phyloP scores from a whole-genome alignment of 2,113 vertebrate species.

The Tachycineta bicolor region DNA sequence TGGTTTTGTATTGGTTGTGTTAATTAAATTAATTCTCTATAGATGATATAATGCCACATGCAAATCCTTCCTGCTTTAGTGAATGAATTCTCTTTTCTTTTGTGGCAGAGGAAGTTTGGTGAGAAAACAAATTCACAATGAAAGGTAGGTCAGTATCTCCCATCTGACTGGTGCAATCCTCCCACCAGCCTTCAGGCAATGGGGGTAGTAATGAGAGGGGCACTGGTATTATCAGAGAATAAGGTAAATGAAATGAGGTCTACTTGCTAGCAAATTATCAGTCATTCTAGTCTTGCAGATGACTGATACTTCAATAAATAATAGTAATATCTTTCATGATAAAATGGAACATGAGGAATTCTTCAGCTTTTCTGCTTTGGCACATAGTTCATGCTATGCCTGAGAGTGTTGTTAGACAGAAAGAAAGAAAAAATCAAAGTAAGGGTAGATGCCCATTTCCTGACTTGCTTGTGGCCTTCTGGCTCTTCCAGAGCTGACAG shows the following conservation, averaged over 20 bases:
- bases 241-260: not conserved
- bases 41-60: not conserved
- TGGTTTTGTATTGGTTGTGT: not conserved
- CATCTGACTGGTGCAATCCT: not conserved
- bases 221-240: not conserved
- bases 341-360: not conserved
- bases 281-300: not conserved
- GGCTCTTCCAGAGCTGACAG: not conserved
- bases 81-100: constrained; percentile 16
- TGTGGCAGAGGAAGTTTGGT: not conserved
- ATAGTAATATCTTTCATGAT: not conserved
- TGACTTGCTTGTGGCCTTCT: not conserved
- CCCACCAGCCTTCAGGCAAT: not conserved
- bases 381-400: not conserved
- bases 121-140: not conserved
- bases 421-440: not conserved
- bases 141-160: constrained; percentile 16
- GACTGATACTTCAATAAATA: not conserved
- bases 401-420: not conserved
- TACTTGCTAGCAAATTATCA: not conserved
- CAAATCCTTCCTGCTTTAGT: constrained; percentile 48
- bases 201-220: not conserved
- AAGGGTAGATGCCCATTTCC: not conserved
- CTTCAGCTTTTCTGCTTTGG: not conserved
- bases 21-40: constrained; percentile 11